Conservation (phyloP, 1,140 invertebrate genomes). For the Pachyrhynchus sulphureomaculatus region DNA sequence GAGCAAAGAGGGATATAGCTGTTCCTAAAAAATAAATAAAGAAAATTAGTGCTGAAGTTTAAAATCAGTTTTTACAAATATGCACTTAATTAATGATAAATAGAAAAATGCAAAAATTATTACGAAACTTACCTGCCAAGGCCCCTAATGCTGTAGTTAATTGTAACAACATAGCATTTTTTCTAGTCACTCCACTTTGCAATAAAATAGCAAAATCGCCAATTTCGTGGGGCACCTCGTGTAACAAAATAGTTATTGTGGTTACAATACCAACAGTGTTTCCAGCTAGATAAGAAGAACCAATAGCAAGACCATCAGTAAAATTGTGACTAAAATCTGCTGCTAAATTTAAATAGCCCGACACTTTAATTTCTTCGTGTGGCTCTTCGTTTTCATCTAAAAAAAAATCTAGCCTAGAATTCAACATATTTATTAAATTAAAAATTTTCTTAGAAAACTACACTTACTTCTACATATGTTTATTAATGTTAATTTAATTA, state of each 20-base stretch:
- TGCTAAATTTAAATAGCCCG: constrained; percentile 90
- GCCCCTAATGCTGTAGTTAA: constrained; percentile 93
- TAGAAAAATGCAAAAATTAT: too few species aligned
- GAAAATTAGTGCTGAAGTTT: background rate
- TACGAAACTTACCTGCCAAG: constrained; percentile 68
- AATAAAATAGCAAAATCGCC: constrained; percentile 97
- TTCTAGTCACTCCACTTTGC: constrained; percentile 87
- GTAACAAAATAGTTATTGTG: constrained; percentile 90
- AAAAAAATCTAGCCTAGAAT: too few species aligned
- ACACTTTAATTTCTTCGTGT: constrained; percentile 73
- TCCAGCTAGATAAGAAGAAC: constrained; percentile 93
- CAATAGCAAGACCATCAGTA: constrained; percentile 95
- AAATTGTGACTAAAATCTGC: constrained; percentile 97
- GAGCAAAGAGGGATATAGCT: constrained; percentile 77
- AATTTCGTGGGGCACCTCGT: constrained; percentile 98
- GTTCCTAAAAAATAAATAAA: constrained; percentile 58
- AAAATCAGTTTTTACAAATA: too few species aligned
- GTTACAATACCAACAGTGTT: constrained; percentile 80
- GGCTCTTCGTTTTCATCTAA: constrained; percentile 42
- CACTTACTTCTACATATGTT: too few species aligned
- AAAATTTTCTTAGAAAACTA: too few species aligned
- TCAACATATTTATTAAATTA: too few species aligned
- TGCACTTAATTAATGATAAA: too few species aligned
- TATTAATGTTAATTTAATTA: too few species aligned
- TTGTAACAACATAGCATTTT: constrained; percentile 90